phyloP scores from a whole-genome alignment of 2,888 invertebrate genomes.

The Margaritifera margaritifera region DNA sequence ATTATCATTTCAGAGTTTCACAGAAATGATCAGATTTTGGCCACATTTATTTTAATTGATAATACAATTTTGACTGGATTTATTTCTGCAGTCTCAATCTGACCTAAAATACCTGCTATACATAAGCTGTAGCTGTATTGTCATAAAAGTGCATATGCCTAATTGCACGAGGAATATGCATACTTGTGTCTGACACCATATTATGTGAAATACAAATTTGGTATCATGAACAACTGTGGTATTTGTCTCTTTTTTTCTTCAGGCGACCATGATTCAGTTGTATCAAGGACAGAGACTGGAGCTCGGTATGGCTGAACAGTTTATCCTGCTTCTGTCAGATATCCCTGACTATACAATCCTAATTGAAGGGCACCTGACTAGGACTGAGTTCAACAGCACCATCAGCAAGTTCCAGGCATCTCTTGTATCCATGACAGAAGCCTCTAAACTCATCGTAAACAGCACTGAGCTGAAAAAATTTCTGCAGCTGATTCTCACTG shows the following conservation, averaged over 20 bases:
- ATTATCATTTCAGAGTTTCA: no score
- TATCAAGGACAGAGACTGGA: conserved; percentile 67
- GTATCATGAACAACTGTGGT: not conserved
- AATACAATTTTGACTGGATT: no score
- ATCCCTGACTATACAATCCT: conserved; percentile 71
- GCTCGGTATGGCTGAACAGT: conserved; percentile 74
- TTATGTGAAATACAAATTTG: conserved; percentile 1
- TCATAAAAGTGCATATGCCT: no score
- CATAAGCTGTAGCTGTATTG: no score
- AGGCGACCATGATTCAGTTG: conserved; percentile 70
- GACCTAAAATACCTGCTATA: no score
- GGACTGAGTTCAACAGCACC: conserved; percentile 69
- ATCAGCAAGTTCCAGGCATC: conserved; percentile 48
- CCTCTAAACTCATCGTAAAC: conserved; percentile 50
- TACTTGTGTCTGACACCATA: no score
- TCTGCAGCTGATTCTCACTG: conserved; percentile 61
- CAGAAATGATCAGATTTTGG: no score
- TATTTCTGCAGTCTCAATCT: no score
- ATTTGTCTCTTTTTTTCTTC: conserved; percentile 17
- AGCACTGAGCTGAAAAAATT: conserved; percentile 57
- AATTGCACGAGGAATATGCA: not conserved
- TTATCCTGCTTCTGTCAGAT: conserved; percentile 69
- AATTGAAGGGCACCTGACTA: conserved; percentile 72
- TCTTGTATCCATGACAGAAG: conserved; percentile 49
- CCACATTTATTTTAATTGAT: no score